These are phyloP conservation scores for Triplophysa dalaica DNA, from an alignment of 2,113 vertebrate genomes.

Conservation along the genomic window DNA sequence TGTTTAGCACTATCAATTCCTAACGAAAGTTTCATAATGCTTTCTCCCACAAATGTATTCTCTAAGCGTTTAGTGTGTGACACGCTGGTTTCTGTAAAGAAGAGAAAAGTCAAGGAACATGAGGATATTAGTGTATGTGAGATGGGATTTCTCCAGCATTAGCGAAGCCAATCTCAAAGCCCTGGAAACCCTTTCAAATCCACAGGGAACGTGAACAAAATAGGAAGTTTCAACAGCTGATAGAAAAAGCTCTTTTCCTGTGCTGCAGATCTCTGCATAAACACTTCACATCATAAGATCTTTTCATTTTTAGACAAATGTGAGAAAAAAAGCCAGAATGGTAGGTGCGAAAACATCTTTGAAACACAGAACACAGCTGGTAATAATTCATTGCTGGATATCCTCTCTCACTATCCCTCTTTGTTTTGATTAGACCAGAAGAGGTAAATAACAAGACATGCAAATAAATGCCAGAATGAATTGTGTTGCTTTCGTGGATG, in stretches of 20 bases:
- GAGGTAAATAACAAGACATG: slow-evolving; percentile 19
- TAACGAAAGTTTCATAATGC: neutral
- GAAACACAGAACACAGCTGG: slow-evolving; percentile 23
- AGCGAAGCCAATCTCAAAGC: slow-evolving; percentile 26
- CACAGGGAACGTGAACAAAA: slow-evolving; percentile 40
- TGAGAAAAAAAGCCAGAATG: slow-evolving; percentile 15
- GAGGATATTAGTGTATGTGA: slow-evolving; percentile 34
- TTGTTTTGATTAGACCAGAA: slow-evolving; percentile 5
- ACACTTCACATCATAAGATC: slow-evolving; percentile 27
- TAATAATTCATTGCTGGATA: slow-evolving; percentile 3
- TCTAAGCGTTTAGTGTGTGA: slow-evolving; percentile 13
- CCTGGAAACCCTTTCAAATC: slow-evolving; percentile 47
- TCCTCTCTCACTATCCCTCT: neutral
- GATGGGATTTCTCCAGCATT: slow-evolving; percentile 31
- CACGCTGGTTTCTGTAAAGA: slow-evolving; percentile 19
- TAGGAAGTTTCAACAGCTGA: slow-evolving; percentile 41
- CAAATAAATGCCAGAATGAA: slow-evolving; percentile 18
- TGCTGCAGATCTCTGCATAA: slow-evolving; percentile 36
- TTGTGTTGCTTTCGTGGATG: slow-evolving; percentile 18
- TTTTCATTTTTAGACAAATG: slow-evolving; percentile 42
- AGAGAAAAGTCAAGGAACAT: slow-evolving; percentile 27
- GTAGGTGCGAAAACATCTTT: slow-evolving; percentile 43
- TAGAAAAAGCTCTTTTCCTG: slow-evolving; percentile 31
- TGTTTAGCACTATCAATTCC: neutral
- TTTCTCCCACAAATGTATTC: neutral